phyloP scores from a whole-genome alignment of 2,888 invertebrate genomes.

The Lymantria monacha region DNA sequence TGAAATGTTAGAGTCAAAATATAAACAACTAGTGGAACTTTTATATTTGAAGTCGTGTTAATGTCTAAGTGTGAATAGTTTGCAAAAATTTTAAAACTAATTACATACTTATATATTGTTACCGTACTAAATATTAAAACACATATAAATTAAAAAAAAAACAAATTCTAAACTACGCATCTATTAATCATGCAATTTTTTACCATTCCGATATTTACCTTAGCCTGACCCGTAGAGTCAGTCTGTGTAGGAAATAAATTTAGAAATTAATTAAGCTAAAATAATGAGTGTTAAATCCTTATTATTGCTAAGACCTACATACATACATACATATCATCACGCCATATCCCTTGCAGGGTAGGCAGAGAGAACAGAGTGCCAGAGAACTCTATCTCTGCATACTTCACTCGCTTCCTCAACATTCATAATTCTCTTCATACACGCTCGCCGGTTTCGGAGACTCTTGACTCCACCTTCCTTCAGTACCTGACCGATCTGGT shows the following conservation, averaged over 20 bases:
- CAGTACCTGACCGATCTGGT: too few species aligned
- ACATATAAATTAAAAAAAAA: background rate
- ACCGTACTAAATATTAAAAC: background rate
- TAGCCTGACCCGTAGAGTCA: slow-evolving; percentile 45
- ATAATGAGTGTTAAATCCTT: background rate
- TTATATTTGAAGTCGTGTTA: background rate
- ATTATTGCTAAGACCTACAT: too few species aligned
- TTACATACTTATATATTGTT: background rate
- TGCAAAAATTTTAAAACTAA: background rate
- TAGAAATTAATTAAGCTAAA: slow-evolving; percentile 19
- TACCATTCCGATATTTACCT: slow-evolving; percentile 48
- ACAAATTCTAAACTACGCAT: background rate
- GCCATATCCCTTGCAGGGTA: too few species aligned
- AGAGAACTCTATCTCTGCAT: too few species aligned
- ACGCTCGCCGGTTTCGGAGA: too few species aligned
- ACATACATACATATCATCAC: too few species aligned
- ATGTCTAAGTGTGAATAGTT: background rate
- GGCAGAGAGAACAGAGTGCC: too few species aligned
- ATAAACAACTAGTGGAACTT: background rate
- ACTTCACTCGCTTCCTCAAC: too few species aligned
- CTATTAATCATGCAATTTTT: background rate
- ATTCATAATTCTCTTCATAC: too few species aligned
- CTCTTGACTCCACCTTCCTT: too few species aligned
- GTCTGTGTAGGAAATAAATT: slow-evolving; percentile 51
- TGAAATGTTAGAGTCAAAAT: slow-evolving; percentile 6